Percentiles rank a stretch among this genome's conserved stretches.
phyloP scores from a whole-genome alignment of 2,888 invertebrate species.

The Apodemia hepburni region DNA sequence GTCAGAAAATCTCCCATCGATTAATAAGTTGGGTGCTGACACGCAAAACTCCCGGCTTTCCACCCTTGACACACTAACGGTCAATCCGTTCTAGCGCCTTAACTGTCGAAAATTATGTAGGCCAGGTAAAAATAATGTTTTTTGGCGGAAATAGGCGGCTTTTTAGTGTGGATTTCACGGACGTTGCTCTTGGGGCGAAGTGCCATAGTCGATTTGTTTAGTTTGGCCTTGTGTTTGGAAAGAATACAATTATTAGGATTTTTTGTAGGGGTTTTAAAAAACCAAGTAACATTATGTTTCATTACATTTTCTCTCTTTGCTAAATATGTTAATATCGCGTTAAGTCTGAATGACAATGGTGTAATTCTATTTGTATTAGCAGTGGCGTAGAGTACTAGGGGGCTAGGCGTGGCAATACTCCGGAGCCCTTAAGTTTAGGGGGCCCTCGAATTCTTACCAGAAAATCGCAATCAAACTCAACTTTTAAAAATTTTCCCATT shows the following conservation, averaged over 20 bases:
- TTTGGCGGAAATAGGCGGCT: conserved; percentile 45
- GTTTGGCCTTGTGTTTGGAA: neutral
- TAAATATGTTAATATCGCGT: too few species aligned
- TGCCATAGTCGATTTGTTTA: conserved; percentile 3
- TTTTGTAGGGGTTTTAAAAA: neutral
- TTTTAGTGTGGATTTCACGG: conserved; percentile 30
- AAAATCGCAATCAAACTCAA: too few species aligned
- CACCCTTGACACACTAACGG: conserved; percentile 76
- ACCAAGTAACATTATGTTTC: neutral
- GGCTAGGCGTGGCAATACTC: too few species aligned
- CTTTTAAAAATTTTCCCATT: too few species aligned
- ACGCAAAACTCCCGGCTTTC: conserved; percentile 67
- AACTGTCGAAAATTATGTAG: conserved; percentile 61
- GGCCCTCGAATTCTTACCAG: too few species aligned
- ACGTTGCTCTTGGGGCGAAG: conserved; percentile 32
- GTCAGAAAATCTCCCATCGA: conserved; percentile 74
- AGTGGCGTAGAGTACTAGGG: too few species aligned
- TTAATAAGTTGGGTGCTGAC: conserved; percentile 46
- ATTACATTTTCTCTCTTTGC: too few species aligned
- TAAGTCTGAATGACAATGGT: too few species aligned
- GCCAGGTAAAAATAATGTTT: conserved; percentile 48
- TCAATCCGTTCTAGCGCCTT: conserved; percentile 41
- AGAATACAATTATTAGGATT: neutral
- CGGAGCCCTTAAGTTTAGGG: too few species aligned
- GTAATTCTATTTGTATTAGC: too few species aligned